Conservation (phyloP, 2,113 vertebrate species). For the Vicugna pacos region DNA sequence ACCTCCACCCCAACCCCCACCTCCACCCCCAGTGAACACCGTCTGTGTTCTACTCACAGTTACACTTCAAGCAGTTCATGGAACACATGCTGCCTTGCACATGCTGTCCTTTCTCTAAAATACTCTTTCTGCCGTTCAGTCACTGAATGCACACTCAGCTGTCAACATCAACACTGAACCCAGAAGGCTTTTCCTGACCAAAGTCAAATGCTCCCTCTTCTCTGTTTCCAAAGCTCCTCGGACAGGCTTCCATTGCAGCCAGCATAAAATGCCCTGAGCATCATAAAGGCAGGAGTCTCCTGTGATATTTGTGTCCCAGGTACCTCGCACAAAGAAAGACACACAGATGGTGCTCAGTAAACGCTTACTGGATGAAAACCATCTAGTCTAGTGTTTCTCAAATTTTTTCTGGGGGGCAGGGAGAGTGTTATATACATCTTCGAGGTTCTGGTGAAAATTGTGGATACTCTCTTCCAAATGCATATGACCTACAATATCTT, state of each 20-base stretch:
- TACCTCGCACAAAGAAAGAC: not conserved
- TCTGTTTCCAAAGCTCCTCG: not conserved
- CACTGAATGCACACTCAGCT: not conserved
- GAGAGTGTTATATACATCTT: not conserved
- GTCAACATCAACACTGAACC: not conserved
- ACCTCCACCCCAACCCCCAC: fast-evolving
- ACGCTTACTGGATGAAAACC: not conserved
- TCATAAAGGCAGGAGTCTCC: not conserved
- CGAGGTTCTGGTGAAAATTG: not conserved
- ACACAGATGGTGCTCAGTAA: not conserved
- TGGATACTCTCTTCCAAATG: not conserved
- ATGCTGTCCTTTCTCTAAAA: not conserved
- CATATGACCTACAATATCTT: not conserved
- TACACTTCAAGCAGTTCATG: not conserved
- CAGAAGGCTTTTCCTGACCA: not conserved
- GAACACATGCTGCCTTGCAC: not conserved
- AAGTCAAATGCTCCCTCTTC: not conserved
- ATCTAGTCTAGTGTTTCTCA: not conserved
- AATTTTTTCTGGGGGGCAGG: not conserved
- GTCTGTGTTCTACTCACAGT: not conserved
- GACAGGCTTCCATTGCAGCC: not conserved
- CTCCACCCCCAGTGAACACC: not conserved
- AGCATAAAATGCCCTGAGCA: not conserved
- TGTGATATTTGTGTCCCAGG: not conserved
- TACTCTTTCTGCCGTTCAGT: not conserved